Evolutionary conservation across 2,888 invertebrate species (phyloP), one percentile per base, ranked within the genome.

Genomic region (Prenolepis imparis): DNA sequence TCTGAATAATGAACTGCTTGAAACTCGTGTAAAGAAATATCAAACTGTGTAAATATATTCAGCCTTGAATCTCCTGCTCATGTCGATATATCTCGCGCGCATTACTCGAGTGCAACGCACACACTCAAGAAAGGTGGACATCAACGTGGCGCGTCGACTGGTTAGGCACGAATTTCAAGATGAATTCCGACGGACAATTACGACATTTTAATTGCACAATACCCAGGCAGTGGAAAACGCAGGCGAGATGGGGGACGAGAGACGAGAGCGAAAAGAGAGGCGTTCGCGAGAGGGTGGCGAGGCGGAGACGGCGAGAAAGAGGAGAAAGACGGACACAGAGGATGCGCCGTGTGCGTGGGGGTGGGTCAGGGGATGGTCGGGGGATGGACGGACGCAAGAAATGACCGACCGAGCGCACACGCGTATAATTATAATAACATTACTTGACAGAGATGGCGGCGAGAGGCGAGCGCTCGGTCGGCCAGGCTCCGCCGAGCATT

Each of bases 351-450:
- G 78, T 57, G 72, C 59, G 88, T n/a, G 52, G 5, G 44, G 18
- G 18, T 3, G 0, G 18, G 75, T 41, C 48, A 48, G 72, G 81
- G 59, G 84, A 81, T 80, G 85, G 72, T 21, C 21, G 72, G 73
- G 89, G 87, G 87, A 87, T 87, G 92, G 90, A 89, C 87, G 90
- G 87, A 90, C 88, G 90, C 87, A 94, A 94, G 94, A 94, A 94
- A 94, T 94, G 93, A 93, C 92, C 93, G 90, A 90, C 90, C 90
- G 89, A 89, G 90, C 89, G 88, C 91, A 91, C 91, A 92, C 91
- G 91, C 90, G 93, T 94, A 93, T 94, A 94, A 94, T 94, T 94
- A 94, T 94, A 94, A 94, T 94, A 94, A 94, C 94, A 94, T 94
- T 94, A 94, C 94, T 93, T 94, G 94, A 94, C 94, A 93, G 93